Evolutionary conservation across 53 echinoderm and acorn worm genomes (phyloP), one percentile per base, ranked within the genome.

Genomic region (Echinarachnius parma): DNA sequence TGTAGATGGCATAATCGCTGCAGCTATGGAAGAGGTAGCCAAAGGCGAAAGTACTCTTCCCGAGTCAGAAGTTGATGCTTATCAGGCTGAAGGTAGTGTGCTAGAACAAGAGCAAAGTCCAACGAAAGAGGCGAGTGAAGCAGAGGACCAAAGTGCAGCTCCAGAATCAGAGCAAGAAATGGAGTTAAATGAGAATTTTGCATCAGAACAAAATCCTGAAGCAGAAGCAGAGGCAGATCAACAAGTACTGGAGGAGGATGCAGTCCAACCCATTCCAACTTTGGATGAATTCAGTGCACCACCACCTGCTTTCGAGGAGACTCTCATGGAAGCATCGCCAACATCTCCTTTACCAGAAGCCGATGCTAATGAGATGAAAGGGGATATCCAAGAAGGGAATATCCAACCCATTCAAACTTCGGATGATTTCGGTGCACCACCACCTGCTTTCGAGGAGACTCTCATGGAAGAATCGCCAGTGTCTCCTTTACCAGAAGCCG

Each of bases 91-190:
- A 4, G 74, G 29, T 18, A 4, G 9, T 14, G 31, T 21, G 3
- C 22, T 31, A 30, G 48, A 80, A 20, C 71, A 34, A 48, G 20
- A 46, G 16, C 11, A 46, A 2, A 7, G 20, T 48, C 5, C 24
- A 4, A 29, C 11, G 16, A 16, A 52, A 82, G 49, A 46, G 16
- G 48, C 30, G 21, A 34, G 39, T 49, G 48, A 72, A 62, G 4
- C 33, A 30, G 21, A 54, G 53, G 28, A 27, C 34, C 44, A 35
- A 29, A 44, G 56, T 65, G 9, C 21, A 48, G 28, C 79, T 78
- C 68, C 60, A 5, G 59, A 59, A 45, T 22, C 61, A 23, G 77
- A 82, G 44, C 81, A 81, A 67, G 83, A 53, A 39, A 13, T 3
- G 22, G 62, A 62, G n/a, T 14, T 39, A 13, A 1, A 7, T 21